A percentile compares a stretch with the other conserved stretches of the same genome.
phyloP scores from a whole-genome alignment of 2,113 vertebrate species.

The Erythrocebus patas region DNA sequence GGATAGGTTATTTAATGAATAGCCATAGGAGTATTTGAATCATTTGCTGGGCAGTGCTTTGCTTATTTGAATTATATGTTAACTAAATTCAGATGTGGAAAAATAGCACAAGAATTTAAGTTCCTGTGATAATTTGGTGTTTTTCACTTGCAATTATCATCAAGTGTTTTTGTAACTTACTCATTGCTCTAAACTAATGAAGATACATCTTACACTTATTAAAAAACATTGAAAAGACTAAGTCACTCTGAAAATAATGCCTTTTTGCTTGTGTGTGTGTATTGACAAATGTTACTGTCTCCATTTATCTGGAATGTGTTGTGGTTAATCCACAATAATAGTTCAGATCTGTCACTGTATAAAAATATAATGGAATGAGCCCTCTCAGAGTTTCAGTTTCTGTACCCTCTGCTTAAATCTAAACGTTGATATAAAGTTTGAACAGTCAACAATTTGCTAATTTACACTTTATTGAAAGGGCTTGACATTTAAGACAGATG shows the following conservation, averaged over 20 bases:
- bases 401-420: background rate
- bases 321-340: constrained; percentile 7
- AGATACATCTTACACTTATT: constrained; percentile 13
- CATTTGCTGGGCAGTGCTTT: constrained; percentile 72
- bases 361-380: background rate
- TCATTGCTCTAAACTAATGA: constrained; percentile 53
- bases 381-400: constrained; percentile 7
- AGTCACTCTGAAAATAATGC: constrained; percentile 14
- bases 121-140: constrained; percentile 48
- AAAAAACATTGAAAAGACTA: constrained; percentile 31
- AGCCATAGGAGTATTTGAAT: constrained; percentile 72
- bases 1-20: constrained; percentile 80
- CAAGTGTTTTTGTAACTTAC: constrained; percentile 46
- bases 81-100: constrained; percentile 76
- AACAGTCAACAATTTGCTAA: background rate
- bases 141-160: constrained; percentile 59
- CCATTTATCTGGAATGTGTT: constrained; percentile 31
- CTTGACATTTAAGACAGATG: background rate
- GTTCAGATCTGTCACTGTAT: constrained; percentile 27
- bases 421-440: background rate
- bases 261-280: background rate
- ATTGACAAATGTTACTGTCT: constrained; percentile 20
- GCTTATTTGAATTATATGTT: constrained; percentile 78
- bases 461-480: background rate
- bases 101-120: constrained; percentile 73